Percentiles rank a stretch among this genome's conserved stretches.
Evolutionary conservation across 2,888 invertebrate genomes (phyloP).

Genomic region (Galerucella nymphaeae): DNA sequence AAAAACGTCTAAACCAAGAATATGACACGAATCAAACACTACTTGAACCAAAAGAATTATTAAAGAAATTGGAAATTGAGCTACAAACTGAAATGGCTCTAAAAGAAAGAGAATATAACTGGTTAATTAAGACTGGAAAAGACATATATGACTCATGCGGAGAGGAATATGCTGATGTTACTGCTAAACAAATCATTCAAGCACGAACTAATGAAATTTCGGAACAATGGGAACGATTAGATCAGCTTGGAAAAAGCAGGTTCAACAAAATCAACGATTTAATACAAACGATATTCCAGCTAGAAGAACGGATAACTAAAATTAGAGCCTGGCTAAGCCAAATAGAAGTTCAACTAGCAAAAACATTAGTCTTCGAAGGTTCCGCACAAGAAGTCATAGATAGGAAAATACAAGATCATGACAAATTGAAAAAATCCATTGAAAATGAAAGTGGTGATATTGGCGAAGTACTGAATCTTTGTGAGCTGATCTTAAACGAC

Average conservation of each 20-base stretch:
- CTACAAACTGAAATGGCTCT: constrained; percentile 79
- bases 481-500: constrained; percentile 81
- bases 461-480: constrained; percentile 81
- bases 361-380: constrained; percentile 75
- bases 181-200: constrained; percentile 70
- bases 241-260: constrained; percentile 73
- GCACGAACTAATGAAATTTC: constrained; percentile 71
- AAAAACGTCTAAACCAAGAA: constrained; percentile 73
- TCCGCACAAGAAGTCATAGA: constrained; percentile 75
- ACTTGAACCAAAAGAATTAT: constrained; percentile 78
- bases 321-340: constrained; percentile 79
- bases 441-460: constrained; percentile 82
- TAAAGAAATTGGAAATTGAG: constrained; percentile 79
- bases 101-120: constrained; percentile 82
- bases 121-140: constrained; percentile 77
- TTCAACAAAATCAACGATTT: constrained; percentile 79
- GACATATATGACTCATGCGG: constrained; percentile 74
- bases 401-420: constrained; percentile 76
- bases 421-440: constrained; percentile 78
- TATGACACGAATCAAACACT: constrained; percentile 58
- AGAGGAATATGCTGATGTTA: constrained; percentile 71
- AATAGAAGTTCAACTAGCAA: constrained; percentile 76
- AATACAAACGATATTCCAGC: constrained; percentile 75
- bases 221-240: constrained; percentile 81
- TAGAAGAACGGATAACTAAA: constrained; percentile 79